Base-by-base conservation (phyloP, 2,113 vertebrate genomes). In the Elephantulus edwardii region DNA sequence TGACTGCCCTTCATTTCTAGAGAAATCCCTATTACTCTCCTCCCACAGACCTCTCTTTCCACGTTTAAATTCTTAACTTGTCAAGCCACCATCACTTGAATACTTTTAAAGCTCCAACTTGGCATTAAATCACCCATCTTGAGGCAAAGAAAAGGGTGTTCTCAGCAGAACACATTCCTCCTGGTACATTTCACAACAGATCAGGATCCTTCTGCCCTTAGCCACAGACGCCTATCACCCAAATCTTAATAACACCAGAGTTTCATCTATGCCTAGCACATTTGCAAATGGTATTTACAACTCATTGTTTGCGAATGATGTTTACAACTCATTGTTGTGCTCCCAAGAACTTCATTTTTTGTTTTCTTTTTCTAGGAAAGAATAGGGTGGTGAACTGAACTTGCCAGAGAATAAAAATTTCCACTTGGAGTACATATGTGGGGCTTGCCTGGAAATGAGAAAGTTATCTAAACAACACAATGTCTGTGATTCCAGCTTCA, bases 301-400 rank as follows among this genome's bases (percentile, higher is more conserved):
- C 52, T 35, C 44, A 35, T 76, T 33, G 48, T 33, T 81, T 26
- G 26, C 3, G 1, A 19, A 11, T 24, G 68, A 33, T 48, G 42
- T 44, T 52, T 81, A n/a, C 28, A 71, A 4, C 52, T 35, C 44
- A 35, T 1, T 38, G 50, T 33, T 38, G 38, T 28, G 0, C 1
- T 48, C 62, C 58, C 48, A 70, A 87, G 81, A 87, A 81, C 10
- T 50, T 5, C 22, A 33, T 30, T 48, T 8, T 54, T 75, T 35
- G 1, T 48, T 83, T 80, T 28, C 28, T 44, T 71, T 92, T 90
- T 77, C 89, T 71, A 40, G 75, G 82, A 78, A 44, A 91, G 64
- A 26, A 44, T 19, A 82, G 74, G 71, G 40, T 2, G 24, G 48
- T 40, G 26, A 38, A 58, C 9, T 44, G 71, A 77, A 78, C 2